Percentiles rank a stretch among this genome's conserved stretches.
These are phyloP conservation scores for Adelphocoris suturalis DNA, from an alignment of 2,888 invertebrate genomes.

Conservation along the genomic window DNA sequence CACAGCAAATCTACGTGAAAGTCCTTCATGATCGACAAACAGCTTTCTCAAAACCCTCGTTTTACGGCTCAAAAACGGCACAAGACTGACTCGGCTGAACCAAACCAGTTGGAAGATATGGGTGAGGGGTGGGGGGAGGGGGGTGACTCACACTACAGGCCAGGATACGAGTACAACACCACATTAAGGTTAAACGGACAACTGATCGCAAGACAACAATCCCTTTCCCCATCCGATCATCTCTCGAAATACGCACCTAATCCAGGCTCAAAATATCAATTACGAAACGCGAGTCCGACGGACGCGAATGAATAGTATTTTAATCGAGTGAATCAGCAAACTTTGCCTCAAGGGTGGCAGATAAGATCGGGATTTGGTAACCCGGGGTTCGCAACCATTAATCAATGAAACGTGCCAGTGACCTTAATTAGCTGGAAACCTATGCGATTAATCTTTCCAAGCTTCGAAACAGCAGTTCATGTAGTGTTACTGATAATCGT, in stretches of 20 bases:
- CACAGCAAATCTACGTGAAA: no score
- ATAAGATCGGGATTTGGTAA: slow-evolving; percentile 15
- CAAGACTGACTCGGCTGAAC: slow-evolving; percentile 3
- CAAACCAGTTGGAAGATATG: not conserved
- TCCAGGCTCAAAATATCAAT: not conserved
- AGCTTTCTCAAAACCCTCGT: not conserved
- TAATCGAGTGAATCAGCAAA: slow-evolving; percentile 19
- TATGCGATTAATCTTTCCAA: slow-evolving; percentile 23
- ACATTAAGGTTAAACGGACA: not conserved
- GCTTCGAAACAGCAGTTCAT: slow-evolving; percentile 10
- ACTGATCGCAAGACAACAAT: not conserved
- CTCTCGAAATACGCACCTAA: not conserved
- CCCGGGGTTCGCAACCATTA: not conserved
- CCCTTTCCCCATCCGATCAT: not conserved
- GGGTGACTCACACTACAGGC: not conserved
- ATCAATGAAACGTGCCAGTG: slow-evolving; percentile 30
- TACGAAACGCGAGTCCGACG: not conserved
- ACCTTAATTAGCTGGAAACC: slow-evolving; percentile 33
- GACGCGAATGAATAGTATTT: slow-evolving; percentile 28
- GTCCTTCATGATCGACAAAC: not conserved
- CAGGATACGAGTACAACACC: not conserved
- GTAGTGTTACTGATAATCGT: slow-evolving; percentile 16
- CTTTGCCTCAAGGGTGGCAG: slow-evolving; percentile 23
- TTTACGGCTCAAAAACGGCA: slow-evolving; percentile 20
- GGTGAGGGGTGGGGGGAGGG: not conserved